Evolutionary conservation across 2,113 vertebrate species (phyloP).

Genomic region (Promerops cafer): DNA sequence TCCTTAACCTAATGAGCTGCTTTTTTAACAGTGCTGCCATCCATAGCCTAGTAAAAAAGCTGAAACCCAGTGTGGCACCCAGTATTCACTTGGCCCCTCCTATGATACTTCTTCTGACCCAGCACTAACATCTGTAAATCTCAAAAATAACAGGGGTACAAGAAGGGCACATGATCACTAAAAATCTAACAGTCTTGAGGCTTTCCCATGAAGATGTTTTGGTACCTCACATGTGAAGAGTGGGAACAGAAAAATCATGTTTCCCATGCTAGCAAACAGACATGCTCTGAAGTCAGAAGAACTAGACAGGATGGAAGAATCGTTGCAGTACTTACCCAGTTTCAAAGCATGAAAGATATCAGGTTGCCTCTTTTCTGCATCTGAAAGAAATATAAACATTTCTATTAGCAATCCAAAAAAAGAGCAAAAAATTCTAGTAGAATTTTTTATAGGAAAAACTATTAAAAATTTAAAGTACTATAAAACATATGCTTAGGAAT

Average conservation of each 20-base stretch:
- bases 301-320: not conserved
- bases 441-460: not conserved
- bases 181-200: not conserved
- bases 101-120: not conserved
- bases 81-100: not conserved
- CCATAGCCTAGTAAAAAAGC: not conserved
- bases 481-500: not conserved
- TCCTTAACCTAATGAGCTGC: not conserved
- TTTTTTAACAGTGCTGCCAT: not conserved
- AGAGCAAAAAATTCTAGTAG: not conserved
- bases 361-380: constrained; percentile 88
- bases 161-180: not conserved
- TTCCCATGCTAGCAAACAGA: not conserved
- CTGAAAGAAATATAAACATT: constrained; percentile 69
- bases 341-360: constrained; percentile 94
- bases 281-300: not conserved
- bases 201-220: not conserved
- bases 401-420: not conserved
- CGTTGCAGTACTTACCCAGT: constrained; percentile 74
- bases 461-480: not conserved
- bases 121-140: not conserved
- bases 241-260: not conserved
- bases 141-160: not conserved
- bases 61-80: not conserved
- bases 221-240: not conserved